Evolutionary conservation across 1,140 invertebrate species (phyloP), one percentile per base, ranked within the genome.

Genomic region (Mycetomoellerius zeteki): DNA sequence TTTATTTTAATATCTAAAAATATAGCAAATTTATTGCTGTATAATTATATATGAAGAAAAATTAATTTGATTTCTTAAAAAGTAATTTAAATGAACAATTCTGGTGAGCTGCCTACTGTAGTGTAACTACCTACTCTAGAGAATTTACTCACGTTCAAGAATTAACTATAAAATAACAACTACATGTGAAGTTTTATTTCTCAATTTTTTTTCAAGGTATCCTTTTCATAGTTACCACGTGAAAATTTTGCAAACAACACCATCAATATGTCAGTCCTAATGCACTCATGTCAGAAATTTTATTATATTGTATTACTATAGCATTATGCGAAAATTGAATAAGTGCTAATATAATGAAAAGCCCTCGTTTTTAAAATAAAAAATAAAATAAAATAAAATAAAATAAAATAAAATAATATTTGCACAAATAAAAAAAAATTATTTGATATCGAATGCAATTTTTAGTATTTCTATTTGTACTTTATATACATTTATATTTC

Each of bases 151-250:
- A 37, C 10, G 37, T 75, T 27, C 37, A 75, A 75, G 69, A 60
- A 75, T 75, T 75, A 84, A 84, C 19, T 58, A 27, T 60, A 37
- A 82, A 75, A n/a, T n/a, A n/a, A n/a, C n/a, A n/a, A 73, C 43
- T 60, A 54, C 69, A 47, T 3, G 19, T 4, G 3, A 21, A 60
- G 37, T 82, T 58, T 60, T 82, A 37, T 73, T 82, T 73, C 37
- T 30, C 37, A 82, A 27, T 75, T 75, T 73, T 73, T 37, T 47
- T 75, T 75, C 24, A 47, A 73, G 12, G 14, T 84, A 14, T 14
- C 10, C 2, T 50, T 81, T 43, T 8, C 8, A 47, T 58, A 58
- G 16, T 21, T 24, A 54, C 6, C 24, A 47, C 24, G n/a, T 60
- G 56, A 84, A 47, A 84, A 73, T 56, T 58, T 43, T 84, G 24